Evolutionary conservation across 92 coral and sea anemone genomes (phyloP), one percentile per base, ranked within the genome.

Genomic region (Zoanthus sociatus): DNA sequence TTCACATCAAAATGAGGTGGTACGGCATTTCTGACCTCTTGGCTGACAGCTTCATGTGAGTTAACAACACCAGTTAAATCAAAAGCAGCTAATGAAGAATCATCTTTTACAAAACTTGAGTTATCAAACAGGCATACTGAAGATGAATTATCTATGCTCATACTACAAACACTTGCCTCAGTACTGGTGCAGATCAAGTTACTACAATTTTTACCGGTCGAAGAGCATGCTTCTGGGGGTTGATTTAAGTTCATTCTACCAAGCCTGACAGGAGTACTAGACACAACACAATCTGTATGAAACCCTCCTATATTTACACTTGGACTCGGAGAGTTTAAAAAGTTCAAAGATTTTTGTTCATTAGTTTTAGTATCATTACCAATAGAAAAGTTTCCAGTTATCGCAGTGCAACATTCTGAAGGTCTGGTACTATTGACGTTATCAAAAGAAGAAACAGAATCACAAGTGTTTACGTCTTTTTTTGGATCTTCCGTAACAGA

Each of bases 61-160:
- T 84, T 78, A 53, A 94, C 79, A 1, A 92, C 70, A 31, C 87
- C 94, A 53, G 96, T 97, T 69, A 97, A 75, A 73, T 93, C 92
- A 74, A 97, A 81, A 21, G 92, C 94, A 16, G 97, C 98, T 73
- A 97, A 83, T 32, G 83, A 85, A 26, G 89, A 87, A 63, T 97
- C 98, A 69, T 97, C 98, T 17, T 76, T 86, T 81, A 83, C 88
- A 78, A 95, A 90, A 44, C 89, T 79, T 68, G 91, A 54, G 68
- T 83, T 86, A 16, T 87, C 85, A 69, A 82, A 71, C 56, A 84
- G 9, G 42, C 78, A 51, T 21, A 37, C 56, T 47, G 79, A 54
- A 30, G 87, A 83, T 12, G 44, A 47, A 48, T 84, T 60, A 67
- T 77, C 89, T 14, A 84, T 12, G 2, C 50, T 5, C 7, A 17